These are phyloP conservation scores for Arrhopalites spinosus DNA, from an alignment of 2,888 invertebrate genomes.

Conservation along the genomic window DNA sequence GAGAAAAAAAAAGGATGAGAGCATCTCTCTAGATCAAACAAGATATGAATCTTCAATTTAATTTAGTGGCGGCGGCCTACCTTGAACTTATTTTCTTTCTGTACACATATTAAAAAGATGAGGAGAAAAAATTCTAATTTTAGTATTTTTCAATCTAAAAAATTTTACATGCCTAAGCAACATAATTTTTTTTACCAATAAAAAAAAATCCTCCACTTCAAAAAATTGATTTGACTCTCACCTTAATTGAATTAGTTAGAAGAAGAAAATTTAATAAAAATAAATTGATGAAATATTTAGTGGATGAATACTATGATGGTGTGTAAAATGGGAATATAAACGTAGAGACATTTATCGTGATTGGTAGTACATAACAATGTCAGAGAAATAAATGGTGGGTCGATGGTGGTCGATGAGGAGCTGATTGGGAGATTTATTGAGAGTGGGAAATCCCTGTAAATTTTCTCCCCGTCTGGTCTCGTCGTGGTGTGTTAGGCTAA, in stretches of 20 bases:
- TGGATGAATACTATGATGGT: neutral
- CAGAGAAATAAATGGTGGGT: conserved; percentile 8
- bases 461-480: neutral
- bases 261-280: too few species aligned
- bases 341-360: neutral
- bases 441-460: neutral
- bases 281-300: too few species aligned
- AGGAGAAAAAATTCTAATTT: too few species aligned
- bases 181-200: too few species aligned
- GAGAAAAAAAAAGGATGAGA: neutral
- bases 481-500: neutral
- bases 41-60: too few species aligned
- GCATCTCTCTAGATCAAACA: neutral
- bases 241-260: neutral
- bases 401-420: conserved; percentile 1
- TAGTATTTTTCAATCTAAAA: too few species aligned
- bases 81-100: too few species aligned
- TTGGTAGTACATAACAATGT: neutral
- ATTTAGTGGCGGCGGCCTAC: too few species aligned
- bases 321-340: neutral
- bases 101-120: too few species aligned
- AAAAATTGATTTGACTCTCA: neutral
- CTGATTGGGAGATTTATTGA: conserved; percentile 10
- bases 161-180: too few species aligned
- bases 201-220: too few species aligned